phyloP scores from a whole-genome alignment of 2,797 vertebrate genomes.

The Sylvia borin region DNA sequence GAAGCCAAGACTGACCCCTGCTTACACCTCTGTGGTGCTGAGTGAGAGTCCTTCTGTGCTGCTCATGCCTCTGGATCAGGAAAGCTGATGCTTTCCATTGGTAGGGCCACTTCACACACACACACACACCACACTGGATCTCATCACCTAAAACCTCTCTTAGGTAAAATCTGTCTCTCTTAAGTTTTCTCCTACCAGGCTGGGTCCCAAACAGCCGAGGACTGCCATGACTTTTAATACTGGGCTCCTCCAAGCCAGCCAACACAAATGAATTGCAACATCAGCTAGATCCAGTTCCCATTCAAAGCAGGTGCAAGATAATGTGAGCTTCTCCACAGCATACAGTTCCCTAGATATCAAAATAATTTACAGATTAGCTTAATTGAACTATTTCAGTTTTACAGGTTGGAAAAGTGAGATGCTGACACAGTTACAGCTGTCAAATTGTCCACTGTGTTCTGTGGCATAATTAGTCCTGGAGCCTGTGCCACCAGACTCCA shows the following conservation, averaged over 20 bases:
- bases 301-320: neutral
- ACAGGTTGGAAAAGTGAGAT: neutral
- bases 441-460: neutral
- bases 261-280: neutral
- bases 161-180: neutral
- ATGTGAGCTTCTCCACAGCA: neutral
- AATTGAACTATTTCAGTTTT: neutral
- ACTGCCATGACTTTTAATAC: neutral
- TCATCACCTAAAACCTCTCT: neutral
- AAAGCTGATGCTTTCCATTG: neutral
- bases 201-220: neutral
- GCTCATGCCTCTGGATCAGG: fast-evolving
- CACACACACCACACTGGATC: fast-evolving
- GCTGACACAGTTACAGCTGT: neutral
- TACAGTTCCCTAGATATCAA: neutral
- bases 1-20: neutral
- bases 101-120: fast-evolving
- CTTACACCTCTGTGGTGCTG: neutral
- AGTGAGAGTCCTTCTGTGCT: neutral
- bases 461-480: neutral
- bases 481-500: neutral
- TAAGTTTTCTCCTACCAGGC: neutral
- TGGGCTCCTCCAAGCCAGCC: neutral
- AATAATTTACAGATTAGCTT: neutral
- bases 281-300: neutral